A percentile compares a stretch with the other conserved stretches of the same genome.
These are phyloP conservation scores for Pseudochirops cupreus DNA, from an alignment of 2,797 vertebrate genomes.

Conservation along the genomic window DNA sequence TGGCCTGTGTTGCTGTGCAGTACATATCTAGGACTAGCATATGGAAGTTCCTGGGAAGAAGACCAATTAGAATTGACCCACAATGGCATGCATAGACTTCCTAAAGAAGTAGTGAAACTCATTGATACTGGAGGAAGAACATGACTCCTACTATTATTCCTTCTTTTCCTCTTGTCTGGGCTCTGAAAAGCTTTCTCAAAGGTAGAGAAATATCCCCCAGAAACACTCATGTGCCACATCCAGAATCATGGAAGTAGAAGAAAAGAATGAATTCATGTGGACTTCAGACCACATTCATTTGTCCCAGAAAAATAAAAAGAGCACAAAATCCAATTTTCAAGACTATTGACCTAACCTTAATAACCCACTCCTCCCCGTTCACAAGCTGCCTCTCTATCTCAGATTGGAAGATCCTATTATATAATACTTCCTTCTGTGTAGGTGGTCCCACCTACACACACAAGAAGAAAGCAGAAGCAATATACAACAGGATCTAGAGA, in stretches of 20 bases:
- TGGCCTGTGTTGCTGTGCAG: background rate
- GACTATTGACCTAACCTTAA: background rate
- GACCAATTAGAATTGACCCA: background rate
- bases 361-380: background rate
- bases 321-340: background rate
- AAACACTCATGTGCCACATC: background rate
- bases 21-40: background rate
- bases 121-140: background rate
- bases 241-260: background rate
- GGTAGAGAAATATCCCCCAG: background rate
- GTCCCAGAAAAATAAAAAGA: background rate
- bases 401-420: background rate
- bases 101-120: background rate
- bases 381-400: background rate
- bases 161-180: background rate
- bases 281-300: background rate
- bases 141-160: background rate
- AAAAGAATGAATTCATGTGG: background rate
- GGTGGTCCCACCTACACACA: background rate
- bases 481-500: rapidly evolving
- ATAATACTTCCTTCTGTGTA: background rate
- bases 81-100: background rate
- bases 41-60: background rate
- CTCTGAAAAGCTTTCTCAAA: background rate
- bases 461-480: background rate